These are phyloP conservation scores for Zosterops japonicus DNA, from an alignment of 2,113 vertebrate genomes.

Conservation along the genomic window DNA sequence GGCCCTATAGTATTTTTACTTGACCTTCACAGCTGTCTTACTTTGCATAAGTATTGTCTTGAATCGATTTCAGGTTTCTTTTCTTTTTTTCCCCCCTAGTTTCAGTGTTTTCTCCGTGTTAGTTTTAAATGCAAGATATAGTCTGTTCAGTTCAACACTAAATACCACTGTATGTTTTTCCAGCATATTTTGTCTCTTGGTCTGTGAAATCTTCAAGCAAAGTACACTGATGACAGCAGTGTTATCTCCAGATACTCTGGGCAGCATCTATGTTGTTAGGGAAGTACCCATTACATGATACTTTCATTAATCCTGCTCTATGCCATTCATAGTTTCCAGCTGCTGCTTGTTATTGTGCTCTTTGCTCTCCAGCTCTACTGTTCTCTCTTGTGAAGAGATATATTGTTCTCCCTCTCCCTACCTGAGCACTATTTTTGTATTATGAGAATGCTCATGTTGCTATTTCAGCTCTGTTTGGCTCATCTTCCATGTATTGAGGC, in stretches of 20 bases:
- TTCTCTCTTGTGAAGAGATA: neutral
- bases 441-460: neutral
- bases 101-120: neutral
- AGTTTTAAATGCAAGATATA: neutral
- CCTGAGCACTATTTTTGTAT: constrained; percentile 4
- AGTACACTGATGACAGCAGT: neutral
- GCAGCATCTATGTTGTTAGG: neutral
- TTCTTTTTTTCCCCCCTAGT: accelerated
- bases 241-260: neutral
- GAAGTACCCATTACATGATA: neutral
- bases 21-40: neutral
- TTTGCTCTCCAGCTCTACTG: neutral
- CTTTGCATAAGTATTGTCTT: neutral
- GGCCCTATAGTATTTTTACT: neutral
- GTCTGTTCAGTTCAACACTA: neutral
- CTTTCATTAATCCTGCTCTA: neutral
- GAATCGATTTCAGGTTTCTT: neutral
- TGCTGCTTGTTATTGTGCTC: neutral
- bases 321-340: neutral
- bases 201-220: neutral
- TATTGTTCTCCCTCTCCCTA: neutral
- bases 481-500: neutral
- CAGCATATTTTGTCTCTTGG: neutral
- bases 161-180: neutral
- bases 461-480: constrained; percentile 37